These are phyloP conservation scores for Pomatorhinus ruficollis DNA, from an alignment of 2,113 vertebrate species.

Conservation along the genomic window DNA sequence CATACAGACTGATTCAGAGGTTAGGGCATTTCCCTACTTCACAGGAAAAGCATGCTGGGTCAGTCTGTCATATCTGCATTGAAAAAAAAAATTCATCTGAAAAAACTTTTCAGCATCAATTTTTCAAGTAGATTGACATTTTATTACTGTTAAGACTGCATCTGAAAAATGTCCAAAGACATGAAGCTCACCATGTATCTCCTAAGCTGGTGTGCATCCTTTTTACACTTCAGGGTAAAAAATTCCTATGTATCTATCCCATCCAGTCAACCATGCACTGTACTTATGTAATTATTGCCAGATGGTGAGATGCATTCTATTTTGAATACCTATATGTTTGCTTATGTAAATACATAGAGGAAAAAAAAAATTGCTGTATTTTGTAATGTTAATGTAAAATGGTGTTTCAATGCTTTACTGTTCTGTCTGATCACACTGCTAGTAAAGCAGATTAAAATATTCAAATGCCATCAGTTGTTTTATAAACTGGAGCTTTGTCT, in stretches of 20 bases:
- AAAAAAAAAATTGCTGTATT: constrained; percentile 61
- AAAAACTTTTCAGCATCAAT: neutral
- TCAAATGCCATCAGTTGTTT: constrained; percentile 46
- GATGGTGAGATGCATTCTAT: constrained; percentile 61
- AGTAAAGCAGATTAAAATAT: constrained; percentile 67
- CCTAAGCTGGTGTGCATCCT: constrained; percentile 59
- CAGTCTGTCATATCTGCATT: neutral
- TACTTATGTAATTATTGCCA: constrained; percentile 59
- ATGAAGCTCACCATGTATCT: constrained; percentile 50
- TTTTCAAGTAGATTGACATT: neutral
- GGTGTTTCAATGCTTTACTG: constrained; percentile 50
- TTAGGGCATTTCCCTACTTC: neutral
- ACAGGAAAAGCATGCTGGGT: neutral
- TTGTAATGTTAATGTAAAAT: constrained; percentile 70
- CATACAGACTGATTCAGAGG: neutral
- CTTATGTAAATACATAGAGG: constrained; percentile 59
- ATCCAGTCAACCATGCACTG: constrained; percentile 47
- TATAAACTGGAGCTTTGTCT: constrained; percentile 64
- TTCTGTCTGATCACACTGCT: constrained; percentile 52
- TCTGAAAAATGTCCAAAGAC: constrained; percentile 56
- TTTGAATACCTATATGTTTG: constrained; percentile 61
- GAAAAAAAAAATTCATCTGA: neutral
- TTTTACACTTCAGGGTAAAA: constrained; percentile 58
- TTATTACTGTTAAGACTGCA: constrained; percentile 18
- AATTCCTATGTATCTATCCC: constrained; percentile 30